Base-by-base conservation (phyloP, 2,113 vertebrate genomes). In the Amazona guildingii region DNA sequence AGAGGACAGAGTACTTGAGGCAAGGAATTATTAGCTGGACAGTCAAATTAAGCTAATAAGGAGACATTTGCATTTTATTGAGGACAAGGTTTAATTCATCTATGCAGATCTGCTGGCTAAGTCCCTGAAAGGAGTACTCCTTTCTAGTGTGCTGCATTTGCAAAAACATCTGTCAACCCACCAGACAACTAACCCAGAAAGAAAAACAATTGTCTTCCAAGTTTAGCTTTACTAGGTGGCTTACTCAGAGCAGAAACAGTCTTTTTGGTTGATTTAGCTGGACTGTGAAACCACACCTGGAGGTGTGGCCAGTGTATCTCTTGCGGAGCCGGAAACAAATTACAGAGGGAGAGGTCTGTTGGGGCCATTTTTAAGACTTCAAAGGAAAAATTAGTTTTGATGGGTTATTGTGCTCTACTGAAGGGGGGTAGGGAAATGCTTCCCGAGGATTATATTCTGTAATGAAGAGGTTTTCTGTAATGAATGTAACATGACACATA, bases 101-200 rank as follows among this genome's bases (percentile, higher is more conserved):
- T 83, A 6, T 27, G 35, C 14, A 24, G 8, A 51, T 61, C n/a
- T 77, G 4, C 11, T 74, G 48, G 27, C 24, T 39, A 57, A 49
- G 33, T 51, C 35, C 37, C 35, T 69, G 16, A 52, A 82, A 69
- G 31, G 29, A 83, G 9, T 12, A 16, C 15, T 72, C 13, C 4
- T 13, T 15, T 8, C 8, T 68, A 20, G 43, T 16, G 21, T 79
- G 11, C 28, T 73, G 10, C 0, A 0, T 24, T 43, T 4, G 0
- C 41, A 35, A n/a, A 5, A 68, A 33, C 1, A 5, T 24, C 25
- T 37, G 28, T 41, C 8, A 35, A 48, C 27, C 11, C 75, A 88
- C 52, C 25, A 15, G 7, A 85, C 25, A 83, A n/a, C 13, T 70
- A 74, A 68, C 4, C 14, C 16, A 67, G 41, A 24, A 67, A 51